phyloP scores from a whole-genome alignment of 2,797 vertebrate species.

The Sardinella longiceps region DNA sequence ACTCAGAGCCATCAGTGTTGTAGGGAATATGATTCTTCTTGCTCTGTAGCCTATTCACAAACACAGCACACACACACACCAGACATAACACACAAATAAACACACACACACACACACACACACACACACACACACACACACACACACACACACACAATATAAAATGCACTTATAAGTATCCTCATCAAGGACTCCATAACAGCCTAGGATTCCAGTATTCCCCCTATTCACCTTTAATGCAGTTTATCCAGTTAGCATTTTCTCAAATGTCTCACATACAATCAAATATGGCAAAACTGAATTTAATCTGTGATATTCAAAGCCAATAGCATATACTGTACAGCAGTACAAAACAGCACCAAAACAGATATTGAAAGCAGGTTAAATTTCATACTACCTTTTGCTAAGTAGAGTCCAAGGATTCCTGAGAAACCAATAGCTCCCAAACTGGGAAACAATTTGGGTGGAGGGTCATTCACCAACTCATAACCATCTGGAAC shows the following conservation, averaged over 20 bases:
- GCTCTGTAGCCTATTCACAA: conserved; percentile 82
- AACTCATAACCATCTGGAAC: conserved; percentile 77
- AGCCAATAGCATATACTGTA: too few species aligned
- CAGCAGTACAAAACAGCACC: too few species aligned
- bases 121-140: not conserved
- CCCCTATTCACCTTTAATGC: not conserved
- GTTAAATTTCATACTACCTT: conserved; percentile 71
- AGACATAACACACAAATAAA: not conserved
- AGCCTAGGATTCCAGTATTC: not conserved
- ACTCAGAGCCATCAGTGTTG: conserved; percentile 83
- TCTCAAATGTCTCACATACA: not conserved
- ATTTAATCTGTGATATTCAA: too few species aligned
- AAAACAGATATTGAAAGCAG: too few species aligned
- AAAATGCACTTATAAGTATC: not conserved
- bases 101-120: not conserved
- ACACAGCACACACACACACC: not conserved
- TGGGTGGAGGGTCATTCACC: conserved; percentile 85
- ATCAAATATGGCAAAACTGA: too few species aligned
- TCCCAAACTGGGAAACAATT: conserved; percentile 88
- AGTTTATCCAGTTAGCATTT: not conserved
- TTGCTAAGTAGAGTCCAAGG: conserved; percentile 87
- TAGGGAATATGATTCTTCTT: conserved; percentile 85
- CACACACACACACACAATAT: not conserved
- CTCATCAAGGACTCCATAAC: not conserved
- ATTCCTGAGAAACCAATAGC: conserved; percentile 88